Conservation (phyloP, 1,140 invertebrate species). For the Megalopta genalis region DNA sequence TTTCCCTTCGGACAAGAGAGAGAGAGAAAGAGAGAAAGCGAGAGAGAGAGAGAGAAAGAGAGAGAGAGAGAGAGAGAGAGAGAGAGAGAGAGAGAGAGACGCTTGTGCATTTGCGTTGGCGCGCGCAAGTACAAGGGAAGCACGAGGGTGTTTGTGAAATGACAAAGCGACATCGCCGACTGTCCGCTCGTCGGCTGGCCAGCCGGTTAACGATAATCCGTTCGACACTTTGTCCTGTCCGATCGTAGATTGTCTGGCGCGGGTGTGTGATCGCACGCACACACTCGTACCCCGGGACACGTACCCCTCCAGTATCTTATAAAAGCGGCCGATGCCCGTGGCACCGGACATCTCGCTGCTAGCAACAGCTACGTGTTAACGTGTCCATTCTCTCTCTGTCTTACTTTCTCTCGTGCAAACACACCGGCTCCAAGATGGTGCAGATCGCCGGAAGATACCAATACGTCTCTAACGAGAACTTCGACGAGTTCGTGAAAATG, state of each 20-base stretch:
- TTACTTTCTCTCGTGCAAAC: neutral
- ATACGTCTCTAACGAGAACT: constrained; percentile 71
- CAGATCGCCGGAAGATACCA: constrained; percentile 75
- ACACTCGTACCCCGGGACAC: neutral
- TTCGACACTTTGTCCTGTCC: constrained; percentile 51
- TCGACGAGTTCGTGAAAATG: constrained; percentile 73
- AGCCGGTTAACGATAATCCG: constrained; percentile 44
- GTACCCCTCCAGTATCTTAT: constrained; percentile 59
- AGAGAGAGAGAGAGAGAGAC: neutral
- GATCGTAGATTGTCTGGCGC: constrained; percentile 47
- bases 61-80: too few relatives aligned
- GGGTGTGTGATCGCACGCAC: neutral
- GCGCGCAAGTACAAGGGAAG: neutral
- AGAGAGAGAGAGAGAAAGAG: too few relatives aligned
- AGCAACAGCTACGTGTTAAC: neutral
- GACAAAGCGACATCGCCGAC: constrained; percentile 32
- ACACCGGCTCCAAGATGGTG: constrained; percentile 59
- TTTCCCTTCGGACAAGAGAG: neutral
- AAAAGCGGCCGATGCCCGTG: constrained; percentile 61
- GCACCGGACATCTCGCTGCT: constrained; percentile 20
- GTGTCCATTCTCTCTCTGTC: neutral
- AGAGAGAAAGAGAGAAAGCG: too few relatives aligned
- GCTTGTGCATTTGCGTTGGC: neutral
- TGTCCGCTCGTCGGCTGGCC: neutral
- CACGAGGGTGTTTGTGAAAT: constrained; percentile 24